A percentile compares a stretch with the other conserved stretches of the same genome.
Conservation (phyloP, 2,888 invertebrate genomes). For the Argyresthia albistria region DNA sequence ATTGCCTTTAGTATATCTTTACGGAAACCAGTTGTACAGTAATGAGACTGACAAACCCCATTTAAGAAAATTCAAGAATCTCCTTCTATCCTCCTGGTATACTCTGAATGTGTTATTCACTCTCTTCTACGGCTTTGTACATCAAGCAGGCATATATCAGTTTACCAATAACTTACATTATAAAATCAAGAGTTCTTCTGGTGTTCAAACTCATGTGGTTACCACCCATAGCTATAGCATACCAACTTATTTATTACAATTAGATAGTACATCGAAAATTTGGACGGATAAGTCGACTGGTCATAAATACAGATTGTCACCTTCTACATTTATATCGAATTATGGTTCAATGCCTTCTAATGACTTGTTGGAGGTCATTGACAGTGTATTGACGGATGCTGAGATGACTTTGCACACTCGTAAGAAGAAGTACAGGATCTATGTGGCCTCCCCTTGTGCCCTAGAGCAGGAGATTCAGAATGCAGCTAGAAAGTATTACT, state of each 20-base stretch:
- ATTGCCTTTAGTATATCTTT: slow-evolving; percentile 84
- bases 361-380: slow-evolving; percentile 68
- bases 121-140: slow-evolving; percentile 88
- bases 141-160: slow-evolving; percentile 88
- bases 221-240: slow-evolving; percentile 85
- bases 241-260: slow-evolving; percentile 80
- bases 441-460: slow-evolving; percentile 80
- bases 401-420: slow-evolving; percentile 65
- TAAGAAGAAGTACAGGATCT: slow-evolving; percentile 76
- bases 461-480: slow-evolving; percentile 70
- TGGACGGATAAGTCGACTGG: slow-evolving; percentile 71
- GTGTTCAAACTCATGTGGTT: slow-evolving; percentile 75
- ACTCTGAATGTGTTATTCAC: slow-evolving; percentile 76
- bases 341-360: slow-evolving; percentile 76
- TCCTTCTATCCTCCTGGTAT: slow-evolving; percentile 75
- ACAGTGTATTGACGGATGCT: slow-evolving; percentile 69
- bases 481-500: slow-evolving; percentile 43
- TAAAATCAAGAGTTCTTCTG: slow-evolving; percentile 62
- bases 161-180: slow-evolving; percentile 75
- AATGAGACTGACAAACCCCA: slow-evolving; percentile 37
- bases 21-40: slow-evolving; percentile 70
- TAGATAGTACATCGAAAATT: slow-evolving; percentile 74
- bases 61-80: slow-evolving; percentile 40
- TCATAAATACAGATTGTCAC: slow-evolving; percentile 74
- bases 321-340: slow-evolving; percentile 80